Evolutionary conservation across 2,888 invertebrate genomes (phyloP), one percentile per base, ranked within the genome.

Genomic region (Pristionchus exspectatus): DNA sequence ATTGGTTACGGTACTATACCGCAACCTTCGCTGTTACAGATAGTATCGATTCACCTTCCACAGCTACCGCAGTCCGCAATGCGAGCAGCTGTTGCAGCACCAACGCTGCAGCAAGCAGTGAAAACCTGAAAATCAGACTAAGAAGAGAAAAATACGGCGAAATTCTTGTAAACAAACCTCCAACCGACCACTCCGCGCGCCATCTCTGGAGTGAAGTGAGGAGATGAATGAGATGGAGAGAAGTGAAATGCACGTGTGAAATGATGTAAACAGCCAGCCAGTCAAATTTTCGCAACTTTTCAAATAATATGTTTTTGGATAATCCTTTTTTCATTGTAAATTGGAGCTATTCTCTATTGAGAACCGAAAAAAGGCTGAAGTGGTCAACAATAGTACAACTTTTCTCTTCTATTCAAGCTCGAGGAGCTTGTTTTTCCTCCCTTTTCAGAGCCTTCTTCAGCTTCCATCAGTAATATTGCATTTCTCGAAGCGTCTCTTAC

Each of bases 181-280:
- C 50, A 44, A n/a, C 81, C 81, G 81, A 81, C 81, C 50, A 81
- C 81, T 81, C 81, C 81, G 24, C 50, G n/a, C 81, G 81, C 50
- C 81, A 81, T 81, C 81, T 50, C 7, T 27, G 21, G 81, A 81
- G 81, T 12, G 81, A 54, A 81, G 38, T 81, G 81, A 81, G 81
- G 81, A 77, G 81, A 27, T 14, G 81, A 54, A 81, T 81, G 50
- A 77, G 74, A 24, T 14, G 38, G 44, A 77, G 44, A 77, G 44
- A 50, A 9, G 74, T 38, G 44, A 27, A 44, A 44, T 44, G 44
- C 38, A 24, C 24, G 38, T 38, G 74, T 59, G 59, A n/a, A 63
- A 63, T 63, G 24, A 77, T 77, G 74, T 27, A 77, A 77, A 77
- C 44, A 50, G 44, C 44, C 10, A 9, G 9, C 10, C 10, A 50